Conservation (phyloP, 2,113 vertebrate species). For the Tychaedon coryphoeus region DNA sequence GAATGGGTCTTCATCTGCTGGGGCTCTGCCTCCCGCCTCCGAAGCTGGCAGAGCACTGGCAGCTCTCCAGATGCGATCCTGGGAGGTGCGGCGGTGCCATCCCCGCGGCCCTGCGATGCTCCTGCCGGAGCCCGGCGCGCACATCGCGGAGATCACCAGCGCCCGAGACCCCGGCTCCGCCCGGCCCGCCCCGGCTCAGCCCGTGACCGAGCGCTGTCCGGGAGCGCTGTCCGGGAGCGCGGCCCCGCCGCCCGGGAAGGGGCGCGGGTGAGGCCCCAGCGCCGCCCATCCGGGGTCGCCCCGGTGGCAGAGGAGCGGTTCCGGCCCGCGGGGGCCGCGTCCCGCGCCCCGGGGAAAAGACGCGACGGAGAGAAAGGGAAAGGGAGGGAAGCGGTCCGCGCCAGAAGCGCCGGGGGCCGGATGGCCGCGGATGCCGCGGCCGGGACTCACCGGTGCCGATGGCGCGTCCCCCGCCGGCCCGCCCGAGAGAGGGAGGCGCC, state of each 20-base stretch:
- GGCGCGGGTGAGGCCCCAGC: background rate
- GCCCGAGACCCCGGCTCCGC: background rate
- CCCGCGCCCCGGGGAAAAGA: background rate
- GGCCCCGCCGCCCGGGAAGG: background rate
- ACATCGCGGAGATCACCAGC: background rate
- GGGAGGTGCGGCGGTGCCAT: background rate
- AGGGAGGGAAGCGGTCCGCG: background rate
- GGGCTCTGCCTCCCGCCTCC: constrained; percentile 72
- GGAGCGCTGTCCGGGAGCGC: too few relatives aligned
- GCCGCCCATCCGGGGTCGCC: background rate
- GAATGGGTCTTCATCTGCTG: constrained; percentile 74
- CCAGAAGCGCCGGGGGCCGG: background rate
- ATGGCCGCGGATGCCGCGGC: background rate
- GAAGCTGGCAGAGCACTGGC: constrained; percentile 71
- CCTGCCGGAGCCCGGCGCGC: background rate
- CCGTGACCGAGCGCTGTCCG: too few relatives aligned
- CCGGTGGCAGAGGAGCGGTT: background rate
- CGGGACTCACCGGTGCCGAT: background rate
- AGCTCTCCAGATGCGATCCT: constrained; percentile 76
- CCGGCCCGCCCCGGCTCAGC: background rate
- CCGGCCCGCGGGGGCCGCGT: background rate
- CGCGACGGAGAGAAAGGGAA: too few relatives aligned
- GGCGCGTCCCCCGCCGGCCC: background rate
- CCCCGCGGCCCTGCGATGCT: background rate
- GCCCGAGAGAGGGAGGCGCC: fast-evolving